A percentile compares a stretch with the other conserved stretches of the same genome.
Evolutionary conservation across 2,797 vertebrate genomes (phyloP).

Genomic region (Acrossocheilus wenchowensis): DNA sequence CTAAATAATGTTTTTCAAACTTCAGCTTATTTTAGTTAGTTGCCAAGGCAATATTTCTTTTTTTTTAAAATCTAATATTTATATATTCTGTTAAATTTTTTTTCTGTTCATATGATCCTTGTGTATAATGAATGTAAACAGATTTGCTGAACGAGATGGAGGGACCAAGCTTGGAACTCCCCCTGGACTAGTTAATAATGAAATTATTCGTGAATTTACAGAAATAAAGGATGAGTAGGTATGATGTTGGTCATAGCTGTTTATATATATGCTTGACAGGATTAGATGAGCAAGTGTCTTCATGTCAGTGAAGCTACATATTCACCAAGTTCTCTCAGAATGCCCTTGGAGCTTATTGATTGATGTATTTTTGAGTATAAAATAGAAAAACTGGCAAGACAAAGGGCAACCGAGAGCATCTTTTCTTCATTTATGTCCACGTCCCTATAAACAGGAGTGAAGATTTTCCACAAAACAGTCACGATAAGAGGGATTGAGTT

Average conservation of each 20-base stretch:
- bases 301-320: background rate
- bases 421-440: constrained; percentile 10
- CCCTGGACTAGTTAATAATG: background rate
- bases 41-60: background rate
- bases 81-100: background rate
- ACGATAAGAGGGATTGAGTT: constrained; percentile 14
- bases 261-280: background rate
- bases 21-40: background rate
- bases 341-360: background rate
- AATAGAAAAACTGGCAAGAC: background rate
- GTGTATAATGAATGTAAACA: background rate
- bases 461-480: constrained; percentile 11
- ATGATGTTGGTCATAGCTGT: constrained; percentile 7
- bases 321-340: background rate
- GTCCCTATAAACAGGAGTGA: constrained; percentile 3
- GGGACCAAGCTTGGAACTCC: background rate
- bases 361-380: background rate
- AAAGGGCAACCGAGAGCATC: background rate
- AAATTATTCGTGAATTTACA: background rate
- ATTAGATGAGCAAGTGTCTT: background rate
- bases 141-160: background rate
- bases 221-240: background rate
- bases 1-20: background rate
- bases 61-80: background rate
- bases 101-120: background rate